Conservation (phyloP, 2,888 invertebrate genomes). For the Chromoteleia sp. region DNA sequence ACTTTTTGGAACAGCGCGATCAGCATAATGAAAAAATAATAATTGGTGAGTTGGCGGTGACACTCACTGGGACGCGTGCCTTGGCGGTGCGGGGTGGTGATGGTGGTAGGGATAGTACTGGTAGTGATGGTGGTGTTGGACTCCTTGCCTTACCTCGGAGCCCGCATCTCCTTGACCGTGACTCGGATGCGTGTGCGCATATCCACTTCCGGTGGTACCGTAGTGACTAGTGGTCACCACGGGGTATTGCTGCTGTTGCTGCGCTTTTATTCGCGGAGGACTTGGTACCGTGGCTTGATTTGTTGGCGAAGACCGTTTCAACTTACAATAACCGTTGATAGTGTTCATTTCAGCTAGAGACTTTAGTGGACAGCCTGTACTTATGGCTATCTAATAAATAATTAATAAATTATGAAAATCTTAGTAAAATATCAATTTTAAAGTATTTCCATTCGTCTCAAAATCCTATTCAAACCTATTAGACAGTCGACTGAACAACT, state of each 20-base stretch:
- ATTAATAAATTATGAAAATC: not conserved
- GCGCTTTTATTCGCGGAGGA: conserved; percentile 82
- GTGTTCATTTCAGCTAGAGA: conserved; percentile 85
- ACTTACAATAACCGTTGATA: conserved; percentile 85
- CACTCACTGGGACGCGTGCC: conserved; percentile 87
- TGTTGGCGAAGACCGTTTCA: conserved; percentile 83
- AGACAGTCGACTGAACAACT: no score
- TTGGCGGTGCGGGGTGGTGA: conserved; percentile 85
- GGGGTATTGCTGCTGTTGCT: conserved; percentile 81
- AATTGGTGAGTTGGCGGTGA: conserved; percentile 83
- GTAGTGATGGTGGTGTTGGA: conserved; percentile 86
- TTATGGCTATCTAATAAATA: conserved; percentile 30
- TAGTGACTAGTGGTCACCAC: conserved; percentile 81
- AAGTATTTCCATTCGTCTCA: no score
- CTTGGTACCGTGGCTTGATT: conserved; percentile 78
- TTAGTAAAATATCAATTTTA: no score
- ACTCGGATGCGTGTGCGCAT: conserved; percentile 80
- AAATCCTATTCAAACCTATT: no score
- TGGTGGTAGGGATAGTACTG: conserved; percentile 86
- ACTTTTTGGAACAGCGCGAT: conserved; percentile 18
- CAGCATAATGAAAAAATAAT: conserved; percentile 68
- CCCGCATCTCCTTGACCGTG: conserved; percentile 85
- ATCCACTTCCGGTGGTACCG: conserved; percentile 78
- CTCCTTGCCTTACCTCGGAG: conserved; percentile 88
- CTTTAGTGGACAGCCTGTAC: conserved; percentile 83